Percentiles rank a stretch among this genome's conserved stretches.
phyloP scores from a whole-genome alignment of 2,113 vertebrate genomes.

The Silurus glanis region DNA sequence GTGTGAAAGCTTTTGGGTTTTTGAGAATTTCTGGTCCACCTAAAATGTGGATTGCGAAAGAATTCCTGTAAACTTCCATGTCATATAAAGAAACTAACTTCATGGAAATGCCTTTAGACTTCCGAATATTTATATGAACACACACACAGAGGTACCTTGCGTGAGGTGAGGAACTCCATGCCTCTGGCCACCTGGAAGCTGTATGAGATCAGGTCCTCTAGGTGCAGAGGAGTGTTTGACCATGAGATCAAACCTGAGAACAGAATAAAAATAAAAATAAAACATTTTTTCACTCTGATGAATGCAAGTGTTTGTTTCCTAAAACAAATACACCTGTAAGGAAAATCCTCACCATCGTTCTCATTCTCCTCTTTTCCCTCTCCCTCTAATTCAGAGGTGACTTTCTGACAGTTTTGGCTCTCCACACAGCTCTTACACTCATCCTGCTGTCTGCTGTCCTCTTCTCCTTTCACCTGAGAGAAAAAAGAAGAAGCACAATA shows the following conservation, averaged over 20 bases:
- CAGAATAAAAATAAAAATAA: neutral
- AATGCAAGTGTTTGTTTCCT: neutral
- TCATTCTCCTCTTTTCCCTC: slow-evolving; percentile 68
- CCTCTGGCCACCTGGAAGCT: slow-evolving; percentile 95
- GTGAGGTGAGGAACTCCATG: slow-evolving; percentile 94
- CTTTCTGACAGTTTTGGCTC: slow-evolving; percentile 64
- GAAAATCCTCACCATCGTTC: slow-evolving; percentile 48
- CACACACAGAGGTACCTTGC: slow-evolving; percentile 77
- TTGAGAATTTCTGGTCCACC: neutral
- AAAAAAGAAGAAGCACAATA: neutral
- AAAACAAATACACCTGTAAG: neutral
- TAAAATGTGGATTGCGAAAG: neutral
- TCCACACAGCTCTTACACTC: slow-evolving; percentile 64
- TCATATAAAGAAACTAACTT: too few species aligned
- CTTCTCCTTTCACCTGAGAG: slow-evolving; percentile 52
- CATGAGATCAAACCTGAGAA: slow-evolving; percentile 1
- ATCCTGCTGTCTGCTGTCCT: slow-evolving; percentile 45
- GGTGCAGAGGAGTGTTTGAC: slow-evolving; percentile 70
- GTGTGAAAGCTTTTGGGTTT: neutral
- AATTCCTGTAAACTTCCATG: neutral
- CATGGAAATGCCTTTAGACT: neutral
- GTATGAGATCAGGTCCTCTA: slow-evolving; percentile 93
- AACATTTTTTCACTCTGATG: neutral
- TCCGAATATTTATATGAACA: slow-evolving; percentile 1
- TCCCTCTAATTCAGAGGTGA: slow-evolving; percentile 77